phyloP scores from a whole-genome alignment of 2,888 invertebrate genomes.

The Meghimatium bilineatum region DNA sequence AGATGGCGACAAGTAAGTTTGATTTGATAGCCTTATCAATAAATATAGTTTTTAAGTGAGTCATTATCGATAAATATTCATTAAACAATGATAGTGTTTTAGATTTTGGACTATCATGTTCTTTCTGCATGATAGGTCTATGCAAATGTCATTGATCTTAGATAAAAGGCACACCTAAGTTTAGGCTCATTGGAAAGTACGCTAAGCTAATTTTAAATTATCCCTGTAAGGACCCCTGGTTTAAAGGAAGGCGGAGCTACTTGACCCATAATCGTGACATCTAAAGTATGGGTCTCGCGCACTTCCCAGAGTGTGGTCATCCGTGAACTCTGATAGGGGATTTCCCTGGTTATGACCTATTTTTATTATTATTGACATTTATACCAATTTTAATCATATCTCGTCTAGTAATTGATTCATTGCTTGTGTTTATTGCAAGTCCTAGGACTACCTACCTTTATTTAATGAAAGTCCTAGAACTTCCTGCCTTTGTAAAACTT shows the following conservation, averaged over 20 bases:
- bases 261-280: not conserved
- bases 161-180: conserved; percentile 30
- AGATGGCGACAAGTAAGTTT: conserved; percentile 72
- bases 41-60: not conserved
- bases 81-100: not conserved
- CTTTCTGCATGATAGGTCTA: conserved; percentile 33
- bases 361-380: too few species aligned
- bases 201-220: conserved; percentile 45
- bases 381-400: too few species aligned
- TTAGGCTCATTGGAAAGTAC: conserved; percentile 51
- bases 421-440: too few species aligned
- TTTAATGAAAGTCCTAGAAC: too few species aligned
- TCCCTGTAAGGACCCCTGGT: conserved; percentile 47
- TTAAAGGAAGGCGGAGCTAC: conserved; percentile 19
- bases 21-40: not conserved
- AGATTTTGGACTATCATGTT: not conserved
- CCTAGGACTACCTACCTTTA: too few species aligned
- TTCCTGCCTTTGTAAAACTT: too few species aligned
- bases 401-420: too few species aligned
- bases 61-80: not conserved
- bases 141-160: conserved; percentile 40
- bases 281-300: conserved; percentile 16
- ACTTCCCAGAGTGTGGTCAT: conserved; percentile 19
- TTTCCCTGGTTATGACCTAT: conserved; percentile 32
- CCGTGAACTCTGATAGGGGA: conserved; percentile 7